Conservation (phyloP, 1,140 invertebrate genomes). For the Lysiphlebus fabarum region DNA sequence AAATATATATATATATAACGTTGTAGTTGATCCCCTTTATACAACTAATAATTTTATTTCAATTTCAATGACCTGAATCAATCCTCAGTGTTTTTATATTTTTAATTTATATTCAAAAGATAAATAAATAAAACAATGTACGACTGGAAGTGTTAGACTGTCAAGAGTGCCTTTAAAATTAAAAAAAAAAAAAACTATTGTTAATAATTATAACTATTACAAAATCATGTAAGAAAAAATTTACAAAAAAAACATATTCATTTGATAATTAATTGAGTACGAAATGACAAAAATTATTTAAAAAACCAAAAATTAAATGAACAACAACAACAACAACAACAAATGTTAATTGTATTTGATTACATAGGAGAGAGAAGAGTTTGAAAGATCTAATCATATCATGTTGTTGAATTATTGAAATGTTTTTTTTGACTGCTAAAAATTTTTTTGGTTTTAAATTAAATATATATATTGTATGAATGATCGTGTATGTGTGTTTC, state of each 20-base stretch:
- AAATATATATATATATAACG: too few relatives aligned
- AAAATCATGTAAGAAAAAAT: conserved; percentile 1
- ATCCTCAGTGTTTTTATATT: conserved; percentile 15
- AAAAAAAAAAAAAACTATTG: conserved; percentile 7
- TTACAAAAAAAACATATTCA: background rate
- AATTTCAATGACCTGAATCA: background rate
- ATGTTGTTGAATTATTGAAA: background rate
- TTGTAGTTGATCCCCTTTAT: too few relatives aligned
- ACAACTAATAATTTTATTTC: background rate
- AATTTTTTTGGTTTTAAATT: conserved; percentile 7
- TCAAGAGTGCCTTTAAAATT: conserved; percentile 19
- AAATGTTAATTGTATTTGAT: background rate
- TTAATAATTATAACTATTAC: conserved; percentile 1
- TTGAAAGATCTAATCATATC: background rate
- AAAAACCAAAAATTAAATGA: background rate
- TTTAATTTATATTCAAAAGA: conserved; percentile 31
- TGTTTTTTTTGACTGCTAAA: conserved; percentile 3
- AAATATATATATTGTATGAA: background rate
- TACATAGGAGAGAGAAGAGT: background rate
- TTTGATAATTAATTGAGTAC: conserved; percentile 4
- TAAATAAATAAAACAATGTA: conserved; percentile 2
- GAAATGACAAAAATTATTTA: background rate
- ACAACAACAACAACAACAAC: too few relatives aligned
- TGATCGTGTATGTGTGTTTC: background rate
- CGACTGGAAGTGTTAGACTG: conserved; percentile 9